Evolutionary conservation across 1,140 invertebrate genomes (phyloP), one percentile per base, ranked within the genome.

Genomic region (Harpegnathos saltator): DNA sequence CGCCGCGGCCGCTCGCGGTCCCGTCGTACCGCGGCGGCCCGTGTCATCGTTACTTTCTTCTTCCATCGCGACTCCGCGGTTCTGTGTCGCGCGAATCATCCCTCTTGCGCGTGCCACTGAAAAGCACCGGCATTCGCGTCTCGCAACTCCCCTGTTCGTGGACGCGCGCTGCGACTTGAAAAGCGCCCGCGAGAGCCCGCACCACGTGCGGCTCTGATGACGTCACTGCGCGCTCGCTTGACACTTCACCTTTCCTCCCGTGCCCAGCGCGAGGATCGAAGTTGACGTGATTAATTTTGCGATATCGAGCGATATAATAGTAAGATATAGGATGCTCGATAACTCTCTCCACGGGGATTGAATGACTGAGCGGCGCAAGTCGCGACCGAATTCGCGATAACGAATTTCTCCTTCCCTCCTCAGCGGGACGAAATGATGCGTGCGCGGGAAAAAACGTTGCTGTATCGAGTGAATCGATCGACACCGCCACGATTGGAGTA

Each of bases 31-130:
- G 58, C n/a, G 29, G n/a, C n/a, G n/a, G n/a, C n/a, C 62, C 3
- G 50, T n/a, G 17, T 29, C 52, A 24, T 14, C 29, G 2, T 33
- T 33, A 74, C 48, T 85, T 83, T 77, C 80, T 83, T 77, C 80
- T 61, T 63, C 61, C 19, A 68, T 44, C 33, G 56, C 22, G 65
- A 44, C 0, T 7, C 24, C 7, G 29, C 29, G 1, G 29, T 33
- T 5, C 1, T n/a, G 1, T 50, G 26, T n/a, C n/a, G n/a, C n/a
- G 17, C 75, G 65, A 59, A 58, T 71, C 75, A 80, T 59, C 75
- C 75, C 75, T 71, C n/a, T n/a, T n/a, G n/a, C 65, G 22, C 17
- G 7, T 4, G 17, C 14, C 26, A 17, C 15, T 22, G 19, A n/a
- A 22, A 4, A 48, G n/a, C 63, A 26, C 1, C 15, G 59, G 12